Percentiles rank a stretch among this genome's conserved stretches.
phyloP scores from a whole-genome alignment of 2,113 vertebrate genomes.

The Cygnus atratus region DNA sequence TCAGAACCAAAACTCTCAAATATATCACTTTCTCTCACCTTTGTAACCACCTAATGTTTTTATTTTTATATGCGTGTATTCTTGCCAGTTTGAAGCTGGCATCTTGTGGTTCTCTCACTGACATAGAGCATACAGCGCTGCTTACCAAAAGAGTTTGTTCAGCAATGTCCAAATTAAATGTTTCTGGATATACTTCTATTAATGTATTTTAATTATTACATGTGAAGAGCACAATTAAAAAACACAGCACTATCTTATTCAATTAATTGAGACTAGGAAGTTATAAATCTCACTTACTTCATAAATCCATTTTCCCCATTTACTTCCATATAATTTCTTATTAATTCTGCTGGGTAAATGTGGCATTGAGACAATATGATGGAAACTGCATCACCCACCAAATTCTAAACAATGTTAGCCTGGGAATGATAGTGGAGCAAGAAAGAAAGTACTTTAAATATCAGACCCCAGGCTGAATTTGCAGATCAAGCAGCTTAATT shows the following conservation, averaged over 20 bases:
- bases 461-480: neutral
- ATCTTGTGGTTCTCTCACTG: neutral
- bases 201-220: neutral
- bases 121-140: neutral
- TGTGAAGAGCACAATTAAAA: neutral
- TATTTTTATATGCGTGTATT: neutral
- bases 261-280: neutral
- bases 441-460: neutral
- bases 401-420: neutral
- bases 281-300: neutral
- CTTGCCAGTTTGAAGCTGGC: neutral
- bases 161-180: neutral
- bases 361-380: neutral
- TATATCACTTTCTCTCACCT: neutral
- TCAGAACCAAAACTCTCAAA: neutral
- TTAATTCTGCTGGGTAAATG: neutral
- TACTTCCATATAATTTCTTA: neutral
- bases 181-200: neutral
- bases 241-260: neutral
- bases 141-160: neutral
- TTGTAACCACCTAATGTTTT: neutral
- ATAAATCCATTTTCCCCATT: neutral
- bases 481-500: neutral
- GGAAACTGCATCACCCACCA: neutral
- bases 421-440: neutral